Conservation (phyloP, 2,888 invertebrate genomes). For the Sialis fuliginosa region DNA sequence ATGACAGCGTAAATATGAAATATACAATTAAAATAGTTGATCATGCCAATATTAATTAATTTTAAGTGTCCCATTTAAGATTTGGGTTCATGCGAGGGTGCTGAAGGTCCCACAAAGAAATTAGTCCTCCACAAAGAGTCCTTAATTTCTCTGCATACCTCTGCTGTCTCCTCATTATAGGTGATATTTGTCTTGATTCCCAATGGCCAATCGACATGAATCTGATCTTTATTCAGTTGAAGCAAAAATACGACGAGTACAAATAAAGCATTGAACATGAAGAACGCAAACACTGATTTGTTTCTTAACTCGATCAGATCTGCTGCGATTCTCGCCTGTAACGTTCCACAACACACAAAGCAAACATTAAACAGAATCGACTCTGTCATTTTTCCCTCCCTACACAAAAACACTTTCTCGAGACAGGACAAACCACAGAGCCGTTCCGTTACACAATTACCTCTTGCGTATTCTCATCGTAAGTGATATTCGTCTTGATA, state of each 20-base stretch:
- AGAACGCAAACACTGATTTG: slow-evolving; percentile 94
- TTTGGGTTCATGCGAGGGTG: slow-evolving; percentile 5
- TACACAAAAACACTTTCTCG: not conserved
- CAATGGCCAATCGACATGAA: slow-evolving; percentile 94
- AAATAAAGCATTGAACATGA: slow-evolving; percentile 99
- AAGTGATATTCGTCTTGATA: slow-evolving; percentile 84
- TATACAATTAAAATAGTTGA: no score
- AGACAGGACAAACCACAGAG: slow-evolving; percentile 10
- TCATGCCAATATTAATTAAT: not conserved
- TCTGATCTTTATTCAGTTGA: slow-evolving; percentile 96
- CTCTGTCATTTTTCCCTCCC: no score
- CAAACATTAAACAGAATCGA: not conserved
- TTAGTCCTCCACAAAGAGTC: slow-evolving; percentile 9
- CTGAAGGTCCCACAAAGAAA: slow-evolving; percentile 10
- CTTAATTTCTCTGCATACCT: slow-evolving; percentile 37
- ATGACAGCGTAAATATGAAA: no score
- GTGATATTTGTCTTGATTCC: slow-evolving; percentile 91
- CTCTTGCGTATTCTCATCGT: slow-evolving; percentile 79
- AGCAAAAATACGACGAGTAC: slow-evolving; percentile 97
- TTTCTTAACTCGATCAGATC: slow-evolving; percentile 91
- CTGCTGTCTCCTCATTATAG: slow-evolving; percentile 79
- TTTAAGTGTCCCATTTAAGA: not conserved
- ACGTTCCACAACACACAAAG: slow-evolving; percentile 13
- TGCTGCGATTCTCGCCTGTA: slow-evolving; percentile 72
- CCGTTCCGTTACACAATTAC: slow-evolving; percentile 39